A percentile compares a stretch with the other conserved stretches of the same genome.
These are phyloP conservation scores for Nephrotoma guestfalica DNA, from an alignment of 2,888 invertebrate species.

Conservation along the genomic window DNA sequence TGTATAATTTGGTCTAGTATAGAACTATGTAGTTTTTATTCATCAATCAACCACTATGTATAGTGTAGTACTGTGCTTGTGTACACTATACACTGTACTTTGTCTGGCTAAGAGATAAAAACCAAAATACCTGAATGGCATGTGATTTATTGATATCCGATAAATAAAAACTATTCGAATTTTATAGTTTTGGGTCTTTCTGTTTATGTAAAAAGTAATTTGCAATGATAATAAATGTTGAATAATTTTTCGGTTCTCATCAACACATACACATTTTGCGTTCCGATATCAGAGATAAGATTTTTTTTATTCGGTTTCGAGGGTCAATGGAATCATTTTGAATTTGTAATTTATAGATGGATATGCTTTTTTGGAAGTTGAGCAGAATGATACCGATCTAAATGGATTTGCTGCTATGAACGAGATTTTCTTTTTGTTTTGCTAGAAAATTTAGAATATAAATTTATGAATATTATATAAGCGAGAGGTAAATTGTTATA, in stretches of 20 bases:
- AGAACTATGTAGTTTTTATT: background rate
- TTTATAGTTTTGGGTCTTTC: background rate
- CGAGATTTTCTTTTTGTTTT: background rate
- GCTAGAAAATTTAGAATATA: background rate
- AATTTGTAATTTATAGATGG: background rate
- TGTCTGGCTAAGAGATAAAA: background rate
- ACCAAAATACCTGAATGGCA: background rate
- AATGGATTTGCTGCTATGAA: background rate
- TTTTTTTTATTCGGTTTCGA: background rate
- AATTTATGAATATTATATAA: background rate
- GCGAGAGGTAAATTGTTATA: no score
- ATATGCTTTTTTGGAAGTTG: background rate
- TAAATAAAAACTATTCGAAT: background rate
- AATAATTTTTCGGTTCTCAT: background rate
- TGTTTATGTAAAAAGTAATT: background rate
- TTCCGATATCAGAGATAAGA: background rate
- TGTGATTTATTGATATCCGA: background rate
- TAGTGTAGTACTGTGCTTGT: background rate
- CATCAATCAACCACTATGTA: background rate
- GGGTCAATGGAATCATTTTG: background rate
- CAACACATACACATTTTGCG: background rate
- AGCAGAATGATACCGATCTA: background rate
- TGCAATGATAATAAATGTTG: background rate
- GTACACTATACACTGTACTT: background rate
- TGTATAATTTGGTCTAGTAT: background rate